Base-by-base conservation (phyloP, 1,140 invertebrate species). In the Bradysia coprophila region DNA sequence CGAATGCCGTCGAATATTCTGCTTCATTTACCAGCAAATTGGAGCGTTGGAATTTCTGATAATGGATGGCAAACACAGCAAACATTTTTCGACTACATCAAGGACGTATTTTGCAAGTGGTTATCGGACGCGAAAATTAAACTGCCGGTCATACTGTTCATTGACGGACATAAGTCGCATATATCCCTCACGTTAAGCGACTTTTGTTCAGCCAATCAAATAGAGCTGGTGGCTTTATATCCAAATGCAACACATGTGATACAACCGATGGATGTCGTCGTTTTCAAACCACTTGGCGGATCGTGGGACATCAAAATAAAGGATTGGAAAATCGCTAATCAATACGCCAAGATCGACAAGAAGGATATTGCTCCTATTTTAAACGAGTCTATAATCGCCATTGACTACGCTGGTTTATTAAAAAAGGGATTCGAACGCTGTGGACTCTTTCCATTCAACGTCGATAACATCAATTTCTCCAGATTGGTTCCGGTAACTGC, bases 221-320 rank as follows among this genome's bases (percentile, higher is more conserved):
- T 67, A 15, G 43, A 55, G 16, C 43, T 65, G 20, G 42, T 64
- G 9, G 51, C 55, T 8, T 44, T 66, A 3, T 54, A 51, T 24
- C 61, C 61, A n/a, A 66, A 66, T 48, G 47, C 57, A 4, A 65
- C 58, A 5, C 60, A 64, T 43, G 53, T 65, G 13, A 38, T 62
- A 4, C 62, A 65, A 48, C 63, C 63, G 10, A 39, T 54, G 23
- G 63, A 64, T 49, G 56, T 65, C 2, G 43, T 53, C 6, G 48
- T 62, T 18, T 63, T 63, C 43, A 32, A 45, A 15, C 53, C 59
- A n/a, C 38, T 55, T 8, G 61, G 62, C 51, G 15, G n/a, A 21
- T 33, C 37, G 8, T 57, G 51, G 46, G 51, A 46, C 33, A 50
- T 47, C 31, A 43, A 37, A 36, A 46, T 57, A 10, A 36, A 38